Base-by-base conservation (phyloP, 1,140 invertebrate species). In the Euwallacea similis region DNA sequence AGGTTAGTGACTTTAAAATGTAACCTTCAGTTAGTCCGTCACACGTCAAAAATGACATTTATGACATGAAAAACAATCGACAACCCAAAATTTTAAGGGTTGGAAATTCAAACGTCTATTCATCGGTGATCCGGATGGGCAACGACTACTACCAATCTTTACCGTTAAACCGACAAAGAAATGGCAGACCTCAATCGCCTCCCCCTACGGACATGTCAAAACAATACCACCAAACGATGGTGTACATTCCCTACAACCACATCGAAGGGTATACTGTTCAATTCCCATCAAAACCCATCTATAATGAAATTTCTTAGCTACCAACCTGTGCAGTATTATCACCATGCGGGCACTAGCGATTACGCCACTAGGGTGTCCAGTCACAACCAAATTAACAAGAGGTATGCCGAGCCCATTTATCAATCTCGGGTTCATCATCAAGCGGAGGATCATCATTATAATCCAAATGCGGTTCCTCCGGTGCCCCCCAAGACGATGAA, bases 171-270 rank as follows among this genome's bases (percentile, higher is more conserved):
- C 16, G 77, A 75, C 74, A 73, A 55, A 83, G 77, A 77, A 84
- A 74, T 78, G 82, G 87, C 11, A 78, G 88, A 16, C 87, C 88
- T 0, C 86, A 88, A 80, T 89, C 88, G 0, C 88, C 88, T 7
- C 88, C 88, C 0, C 88, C 88, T 6, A 84, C 88, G 58, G 81
- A 82, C 68, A 71, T 81, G 46, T 78, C 79, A 11, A 82, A 87
- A 41, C 87, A 83, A 71, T 87, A 88, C 75, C 88, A 89, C 68
- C 87, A 89, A 73, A 90, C 90, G 0, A 89, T 92, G 84, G 88
- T 89, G n/a, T 86, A 91, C 60, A 89, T 92, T 42, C 90, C 90
- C 0, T 92, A 91, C 78, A 90, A 87, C 73, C 86, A 85, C 8
- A 77, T 82, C 42, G 80, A 82, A 72, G 76, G 71, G 71, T 71